Percentiles rank a stretch among this genome's conserved stretches.
phyloP scores from a whole-genome alignment of 2,113 vertebrate genomes.

The Indri indri region DNA sequence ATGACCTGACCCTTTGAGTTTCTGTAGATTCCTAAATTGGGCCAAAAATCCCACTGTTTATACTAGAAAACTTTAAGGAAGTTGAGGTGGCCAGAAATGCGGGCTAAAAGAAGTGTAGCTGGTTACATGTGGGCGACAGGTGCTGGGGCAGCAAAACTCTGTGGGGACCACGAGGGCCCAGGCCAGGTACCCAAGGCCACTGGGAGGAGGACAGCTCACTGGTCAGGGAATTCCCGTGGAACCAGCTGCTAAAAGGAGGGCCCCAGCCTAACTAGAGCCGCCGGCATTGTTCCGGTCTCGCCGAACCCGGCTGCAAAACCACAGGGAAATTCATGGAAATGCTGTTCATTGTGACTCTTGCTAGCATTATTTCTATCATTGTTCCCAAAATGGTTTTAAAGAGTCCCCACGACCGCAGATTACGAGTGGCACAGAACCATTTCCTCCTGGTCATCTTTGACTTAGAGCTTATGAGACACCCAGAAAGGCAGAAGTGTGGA shows the following conservation, averaged over 20 bases:
- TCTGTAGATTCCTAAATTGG: conserved; percentile 41
- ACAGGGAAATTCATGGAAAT: neutral
- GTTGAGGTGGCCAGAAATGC: neutral
- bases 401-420: neutral
- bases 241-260: neutral
- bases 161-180: fast-evolving
- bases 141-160: neutral
- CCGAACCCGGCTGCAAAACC: neutral
- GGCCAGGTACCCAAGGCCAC: neutral
- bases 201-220: fast-evolving
- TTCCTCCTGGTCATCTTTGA: fast-evolving
- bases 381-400: neutral
- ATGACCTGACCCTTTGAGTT: conserved; percentile 77
- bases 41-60: conserved; percentile 32
- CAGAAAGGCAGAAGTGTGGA: neutral
- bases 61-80: conserved; percentile 56
- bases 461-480: neutral
- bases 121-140: fast-evolving
- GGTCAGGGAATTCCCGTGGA: neutral
- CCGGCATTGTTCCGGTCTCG: fast-evolving
- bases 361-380: neutral
- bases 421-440: neutral
- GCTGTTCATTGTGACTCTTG: neutral
- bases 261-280: fast-evolving
- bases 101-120: neutral